Evolutionary conservation across 1,140 invertebrate species (phyloP), one percentile per base, ranked within the genome.

Genomic region (Grapholita molesta): DNA sequence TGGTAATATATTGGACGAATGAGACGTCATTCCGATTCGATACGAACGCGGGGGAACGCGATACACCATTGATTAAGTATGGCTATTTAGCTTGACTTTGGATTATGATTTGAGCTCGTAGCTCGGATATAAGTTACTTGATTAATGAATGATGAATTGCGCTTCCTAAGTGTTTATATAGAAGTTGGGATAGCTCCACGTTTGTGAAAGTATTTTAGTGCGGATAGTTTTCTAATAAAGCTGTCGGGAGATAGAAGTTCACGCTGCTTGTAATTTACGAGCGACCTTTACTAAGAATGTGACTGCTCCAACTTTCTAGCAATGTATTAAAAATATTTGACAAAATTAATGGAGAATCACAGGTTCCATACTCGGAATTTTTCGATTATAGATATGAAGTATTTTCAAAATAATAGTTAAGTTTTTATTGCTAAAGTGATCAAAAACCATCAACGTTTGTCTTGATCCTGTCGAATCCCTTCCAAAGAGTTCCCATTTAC

Each of bases 1-100:
- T 72, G 61, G 79, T 80, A 85, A 89, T 89, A 89, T 88, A 89
- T 89, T 80, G 86, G 75, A 87, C 71, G 87, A 89, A 89, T 89
- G 89, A 91, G 88, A 89, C 86, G 87, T 91, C 89, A 87, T 82
- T 73, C 75, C 80, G 81, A 91, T 91, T 91, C 86, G 89, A 86
- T 83, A 89, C 89, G 89, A 80, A 74, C 80, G 75, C 71, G 76
- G 84, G 83, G 84, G 85, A 80, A 82, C 74, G 82, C 73, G 80
- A 83, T 79, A 73, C 75, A 74, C 33, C 76, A 82, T 89, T 88
- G 87, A 91, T 89, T 88, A 86, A 91, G 83, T 88, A 83, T 78
- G 80, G 77, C 82, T 85, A 88, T 89, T 90, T 88, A 84, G 82
- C 79, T 83, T 74, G 73, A 71, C 72, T 71, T 68, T 5, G 83